Evolutionary conservation across 2,888 invertebrate genomes (phyloP).

Genomic region (Mesorhabditis spiculigera): DNA sequence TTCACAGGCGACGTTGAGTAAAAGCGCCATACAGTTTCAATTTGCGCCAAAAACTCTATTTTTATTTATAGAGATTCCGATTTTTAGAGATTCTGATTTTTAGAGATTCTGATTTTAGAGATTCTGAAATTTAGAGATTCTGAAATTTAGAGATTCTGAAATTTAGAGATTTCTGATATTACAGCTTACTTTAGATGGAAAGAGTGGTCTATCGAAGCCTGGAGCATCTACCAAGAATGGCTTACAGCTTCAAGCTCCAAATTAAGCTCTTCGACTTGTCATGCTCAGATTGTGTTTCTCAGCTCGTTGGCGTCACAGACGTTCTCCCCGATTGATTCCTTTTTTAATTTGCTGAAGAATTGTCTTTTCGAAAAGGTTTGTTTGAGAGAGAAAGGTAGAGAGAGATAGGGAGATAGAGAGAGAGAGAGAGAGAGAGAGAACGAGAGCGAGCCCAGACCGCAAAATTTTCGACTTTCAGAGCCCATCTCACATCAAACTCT

Average conservation of each 20-base stretch:
- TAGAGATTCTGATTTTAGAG: too few species aligned
- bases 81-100: too few species aligned
- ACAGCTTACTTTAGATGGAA: background rate
- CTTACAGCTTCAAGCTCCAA: background rate
- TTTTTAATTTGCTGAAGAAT: background rate
- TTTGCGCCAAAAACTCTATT: too few species aligned
- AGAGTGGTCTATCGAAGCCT: conserved; percentile 2
- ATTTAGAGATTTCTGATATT: too few species aligned
- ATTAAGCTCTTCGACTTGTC: background rate
- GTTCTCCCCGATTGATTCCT: background rate
- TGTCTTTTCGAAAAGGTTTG: background rate
- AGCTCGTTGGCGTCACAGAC: background rate
- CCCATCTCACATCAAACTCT: background rate
- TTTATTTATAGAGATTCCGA: too few species aligned
- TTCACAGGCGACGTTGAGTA: too few species aligned
- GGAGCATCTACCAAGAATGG: background rate
- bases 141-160: too few species aligned
- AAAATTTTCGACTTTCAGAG: background rate
- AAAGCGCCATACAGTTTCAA: too few species aligned
- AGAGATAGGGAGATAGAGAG: too few species aligned
- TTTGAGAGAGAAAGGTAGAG: background rate
- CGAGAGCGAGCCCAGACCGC: background rate
- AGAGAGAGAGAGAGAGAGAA: background rate
- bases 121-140: too few species aligned
- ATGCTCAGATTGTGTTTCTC: conserved; percentile 1